phyloP scores from a whole-genome alignment of 2,113 vertebrate species.

The Pelecanoides urinatrix region DNA sequence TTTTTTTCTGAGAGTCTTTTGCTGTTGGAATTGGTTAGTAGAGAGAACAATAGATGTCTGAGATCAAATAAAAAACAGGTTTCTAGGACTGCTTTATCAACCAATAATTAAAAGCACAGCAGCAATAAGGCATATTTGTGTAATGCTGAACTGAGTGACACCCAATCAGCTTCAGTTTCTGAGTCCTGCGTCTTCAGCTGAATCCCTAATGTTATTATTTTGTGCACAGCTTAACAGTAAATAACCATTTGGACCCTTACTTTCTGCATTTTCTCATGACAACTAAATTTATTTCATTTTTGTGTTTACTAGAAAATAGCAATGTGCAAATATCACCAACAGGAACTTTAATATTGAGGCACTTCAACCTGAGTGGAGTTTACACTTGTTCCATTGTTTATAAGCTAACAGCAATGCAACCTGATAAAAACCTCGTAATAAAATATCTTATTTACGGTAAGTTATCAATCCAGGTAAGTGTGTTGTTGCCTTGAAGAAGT shows the following conservation, averaged over 20 bases:
- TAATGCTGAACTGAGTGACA: neutral
- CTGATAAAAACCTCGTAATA: slow-evolving; percentile 18
- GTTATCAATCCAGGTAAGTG: neutral
- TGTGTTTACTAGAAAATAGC: slow-evolving; percentile 52
- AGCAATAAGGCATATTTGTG: neutral
- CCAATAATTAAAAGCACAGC: neutral
- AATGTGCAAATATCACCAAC: slow-evolving; percentile 49
- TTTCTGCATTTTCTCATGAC: neutral
- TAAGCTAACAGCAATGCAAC: slow-evolving; percentile 38
- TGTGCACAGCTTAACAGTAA: neutral
- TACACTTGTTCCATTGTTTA: slow-evolving; percentile 58
- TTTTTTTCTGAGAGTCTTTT: neutral
- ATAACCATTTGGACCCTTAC: neutral
- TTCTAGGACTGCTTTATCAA: neutral
- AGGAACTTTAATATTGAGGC: slow-evolving; percentile 59
- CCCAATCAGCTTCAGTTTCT: neutral
- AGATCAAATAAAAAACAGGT: neutral
- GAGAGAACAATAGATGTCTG: neutral
- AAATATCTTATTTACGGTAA: slow-evolving; percentile 62
- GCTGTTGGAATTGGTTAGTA: neutral
- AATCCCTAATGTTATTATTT: neutral
- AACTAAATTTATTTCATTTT: neutral
- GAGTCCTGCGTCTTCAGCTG: neutral
- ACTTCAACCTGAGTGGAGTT: slow-evolving; percentile 53
- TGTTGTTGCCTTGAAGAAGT: neutral